Evolutionary conservation across 2,113 vertebrate species (phyloP).

Genomic region (Kobus ellipsiprymnus): DNA sequence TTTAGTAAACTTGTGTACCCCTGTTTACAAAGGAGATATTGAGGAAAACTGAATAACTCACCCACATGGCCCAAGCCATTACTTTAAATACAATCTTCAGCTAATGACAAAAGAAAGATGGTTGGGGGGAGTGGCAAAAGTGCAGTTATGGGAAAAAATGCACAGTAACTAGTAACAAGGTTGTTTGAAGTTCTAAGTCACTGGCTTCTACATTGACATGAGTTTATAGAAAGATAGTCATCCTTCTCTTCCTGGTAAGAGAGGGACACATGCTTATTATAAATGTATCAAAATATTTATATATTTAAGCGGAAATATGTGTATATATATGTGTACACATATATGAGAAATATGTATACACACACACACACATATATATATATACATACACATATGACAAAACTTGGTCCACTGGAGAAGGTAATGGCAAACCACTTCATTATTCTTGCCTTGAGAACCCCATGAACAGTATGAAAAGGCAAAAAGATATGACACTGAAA

Average conservation of each 20-base stretch:
- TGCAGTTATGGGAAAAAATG: neutral
- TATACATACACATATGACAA: neutral
- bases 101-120: neutral
- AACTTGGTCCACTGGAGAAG: neutral
- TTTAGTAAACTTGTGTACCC: neutral
- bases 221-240: neutral
- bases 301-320: neutral
- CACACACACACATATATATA: accelerated
- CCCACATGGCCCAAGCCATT: neutral
- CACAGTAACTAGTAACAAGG: neutral
- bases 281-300: neutral
- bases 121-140: neutral
- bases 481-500: neutral
- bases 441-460: neutral
- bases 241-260: neutral
- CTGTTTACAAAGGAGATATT: neutral
- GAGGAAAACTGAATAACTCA: neutral
- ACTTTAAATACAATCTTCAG: neutral
- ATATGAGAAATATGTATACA: no score
- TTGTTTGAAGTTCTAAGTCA: neutral
- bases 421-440: neutral
- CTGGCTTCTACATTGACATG: neutral
- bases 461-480: neutral
- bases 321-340: neutral
- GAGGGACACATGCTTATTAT: neutral